These are phyloP conservation scores for Drosophila sulfurigaster DNA, from an alignment of 1,140 invertebrate species.

Conservation along the genomic window DNA sequence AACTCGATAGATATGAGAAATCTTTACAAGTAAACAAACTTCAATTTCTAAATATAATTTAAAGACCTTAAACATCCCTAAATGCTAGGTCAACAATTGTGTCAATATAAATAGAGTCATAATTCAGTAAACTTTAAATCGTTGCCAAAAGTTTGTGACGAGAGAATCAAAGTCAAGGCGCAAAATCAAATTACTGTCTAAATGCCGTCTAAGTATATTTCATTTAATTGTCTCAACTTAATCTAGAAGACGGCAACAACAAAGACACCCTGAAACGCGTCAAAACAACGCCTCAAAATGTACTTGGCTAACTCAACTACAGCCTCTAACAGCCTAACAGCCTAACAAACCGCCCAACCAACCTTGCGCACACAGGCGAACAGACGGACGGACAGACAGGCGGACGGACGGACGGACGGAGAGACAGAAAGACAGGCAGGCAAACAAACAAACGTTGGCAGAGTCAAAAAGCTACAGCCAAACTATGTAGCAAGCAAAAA, in stretches of 20 bases:
- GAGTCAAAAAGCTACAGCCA: conserved; percentile 48
- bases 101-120: not conserved
- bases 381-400: too few species aligned
- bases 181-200: conserved; percentile 79
- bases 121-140: conserved; percentile 16
- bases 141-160: not conserved
- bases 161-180: conserved; percentile 41
- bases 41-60: too few species aligned
- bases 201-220: conserved; percentile 71
- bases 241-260: conserved; percentile 48
- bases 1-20: too few species aligned
- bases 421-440: not conserved
- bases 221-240: conserved; percentile 63
- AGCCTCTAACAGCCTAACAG: not conserved
- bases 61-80: too few species aligned
- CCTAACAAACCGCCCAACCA: conserved; percentile 15
- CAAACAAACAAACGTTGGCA: conserved; percentile 60
- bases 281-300: conserved; percentile 76
- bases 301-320: conserved; percentile 52
- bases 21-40: too few species aligned
- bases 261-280: conserved; percentile 38
- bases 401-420: too few species aligned
- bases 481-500: conserved; percentile 55
- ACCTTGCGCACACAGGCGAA: not conserved
- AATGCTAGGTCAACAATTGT: not conserved